phyloP scores from a whole-genome alignment of 2,888 invertebrate genomes.

The Ernsta delagoae region DNA sequence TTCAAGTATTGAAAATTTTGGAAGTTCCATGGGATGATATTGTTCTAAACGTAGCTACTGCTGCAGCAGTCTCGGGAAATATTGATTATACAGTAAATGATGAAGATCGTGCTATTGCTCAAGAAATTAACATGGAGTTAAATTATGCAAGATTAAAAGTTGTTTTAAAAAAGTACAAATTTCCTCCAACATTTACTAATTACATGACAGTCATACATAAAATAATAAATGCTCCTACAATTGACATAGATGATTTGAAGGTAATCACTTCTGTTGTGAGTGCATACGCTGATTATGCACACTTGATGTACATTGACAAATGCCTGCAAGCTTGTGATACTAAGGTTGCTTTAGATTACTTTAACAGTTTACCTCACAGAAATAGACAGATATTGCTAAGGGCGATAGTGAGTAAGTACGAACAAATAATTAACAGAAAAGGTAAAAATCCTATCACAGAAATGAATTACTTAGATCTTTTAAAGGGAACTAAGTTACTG shows the following conservation, averaged over 20 bases:
- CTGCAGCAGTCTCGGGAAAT: constrained; percentile 61
- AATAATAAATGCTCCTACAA: constrained; percentile 57
- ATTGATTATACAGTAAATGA: constrained; percentile 72
- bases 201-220: constrained; percentile 72
- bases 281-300: constrained; percentile 61
- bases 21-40: constrained; percentile 75
- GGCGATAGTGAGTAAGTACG: constrained; percentile 67
- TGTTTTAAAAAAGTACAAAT: constrained; percentile 76
- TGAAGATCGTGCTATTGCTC: constrained; percentile 61
- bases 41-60: constrained; percentile 63
- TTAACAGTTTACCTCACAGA: constrained; percentile 55
- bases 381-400: constrained; percentile 64
- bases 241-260: constrained; percentile 70
- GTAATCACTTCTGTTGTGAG: constrained; percentile 64
- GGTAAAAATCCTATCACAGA: constrained; percentile 56
- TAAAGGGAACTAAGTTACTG: constrained; percentile 68
- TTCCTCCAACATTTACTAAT: constrained; percentile 69
- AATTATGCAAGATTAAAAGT: constrained; percentile 77
- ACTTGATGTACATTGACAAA: constrained; percentile 67
- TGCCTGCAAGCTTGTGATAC: constrained; percentile 71
- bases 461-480: constrained; percentile 76
- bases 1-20: constrained; percentile 72
- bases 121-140: constrained; percentile 74
- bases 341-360: constrained; percentile 67
- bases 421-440: constrained; percentile 64